Conservation (phyloP, 2,797 vertebrate species). For the Distichodus sexfasciatus region DNA sequence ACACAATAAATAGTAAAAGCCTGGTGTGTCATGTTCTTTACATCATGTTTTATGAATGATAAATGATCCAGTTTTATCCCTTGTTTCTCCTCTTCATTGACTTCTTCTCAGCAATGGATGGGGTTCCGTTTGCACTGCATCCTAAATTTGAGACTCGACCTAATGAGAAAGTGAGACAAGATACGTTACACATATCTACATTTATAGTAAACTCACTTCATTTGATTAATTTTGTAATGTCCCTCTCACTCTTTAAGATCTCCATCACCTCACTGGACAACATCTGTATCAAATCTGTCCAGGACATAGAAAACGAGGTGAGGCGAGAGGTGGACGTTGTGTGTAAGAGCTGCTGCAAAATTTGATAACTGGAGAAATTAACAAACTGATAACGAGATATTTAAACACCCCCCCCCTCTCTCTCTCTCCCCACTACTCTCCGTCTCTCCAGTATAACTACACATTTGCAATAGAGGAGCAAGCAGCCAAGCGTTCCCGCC, state of each 20-base stretch:
- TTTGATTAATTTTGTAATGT: no score
- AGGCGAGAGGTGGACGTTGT: not conserved
- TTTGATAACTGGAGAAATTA: no score
- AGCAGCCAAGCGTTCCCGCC: constrained; percentile 65
- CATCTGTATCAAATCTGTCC: constrained; percentile 82
- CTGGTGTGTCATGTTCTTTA: no score
- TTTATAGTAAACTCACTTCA: no score
- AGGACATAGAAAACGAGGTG: constrained; percentile 90
- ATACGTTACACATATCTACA: no score
- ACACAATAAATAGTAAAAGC: no score
- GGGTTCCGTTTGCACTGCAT: constrained; percentile 76
- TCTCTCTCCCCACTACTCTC: no score
- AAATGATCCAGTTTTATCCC: no score
- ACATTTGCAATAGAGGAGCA: constrained; percentile 72
- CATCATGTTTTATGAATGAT: no score
- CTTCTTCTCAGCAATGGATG: constrained; percentile 68
- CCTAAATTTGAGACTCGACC: constrained; percentile 67
- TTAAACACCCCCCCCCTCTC: not conserved
- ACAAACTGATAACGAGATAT: no score
- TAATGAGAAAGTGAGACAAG: constrained; percentile 55
- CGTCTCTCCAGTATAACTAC: constrained; percentile 70
- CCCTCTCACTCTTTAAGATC: constrained; percentile 56
- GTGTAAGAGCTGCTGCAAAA: no score
- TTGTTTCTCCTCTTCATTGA: not conserved
- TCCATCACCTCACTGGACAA: constrained; percentile 59